A percentile compares a stretch with the other conserved stretches of the same genome.
Conservation (phyloP, 2,888 invertebrate species). For the Cryptocephalus moraei region DNA sequence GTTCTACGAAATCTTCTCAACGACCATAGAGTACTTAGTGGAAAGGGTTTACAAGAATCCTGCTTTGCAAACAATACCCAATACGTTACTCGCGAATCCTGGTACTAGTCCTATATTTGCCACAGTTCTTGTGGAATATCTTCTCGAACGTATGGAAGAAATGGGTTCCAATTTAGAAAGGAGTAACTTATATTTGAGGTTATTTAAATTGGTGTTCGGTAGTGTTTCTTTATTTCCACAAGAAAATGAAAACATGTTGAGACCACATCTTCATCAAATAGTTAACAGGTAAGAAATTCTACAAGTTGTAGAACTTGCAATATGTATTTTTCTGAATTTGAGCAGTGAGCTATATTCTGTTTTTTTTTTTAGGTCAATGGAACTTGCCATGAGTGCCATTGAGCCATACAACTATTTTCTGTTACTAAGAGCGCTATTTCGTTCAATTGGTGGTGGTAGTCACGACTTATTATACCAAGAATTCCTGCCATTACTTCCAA, state of each 20-base stretch:
- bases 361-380: slow-evolving; percentile 63
- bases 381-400: slow-evolving; percentile 90
- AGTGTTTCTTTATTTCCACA: slow-evolving; percentile 91
- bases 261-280: slow-evolving; percentile 93
- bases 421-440: slow-evolving; percentile 82
- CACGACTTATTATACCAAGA: slow-evolving; percentile 97
- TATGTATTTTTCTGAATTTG: too few relatives aligned
- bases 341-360: neutral
- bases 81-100: slow-evolving; percentile 87
- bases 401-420: slow-evolving; percentile 98
- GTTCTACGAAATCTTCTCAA: slow-evolving; percentile 93
- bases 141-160: slow-evolving; percentile 90
- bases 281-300: slow-evolving; percentile 55
- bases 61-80: slow-evolving; percentile 88
- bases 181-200: slow-evolving; percentile 83
- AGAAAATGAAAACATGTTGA: slow-evolving; percentile 95
- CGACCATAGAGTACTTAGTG: slow-evolving; percentile 91
- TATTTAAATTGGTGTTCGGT: slow-evolving; percentile 95
- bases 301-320: neutral
- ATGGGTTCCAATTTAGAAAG: slow-evolving; percentile 93
- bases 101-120: slow-evolving; percentile 93
- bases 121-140: slow-evolving; percentile 89
- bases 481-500: slow-evolving; percentile 90
- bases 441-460: slow-evolving; percentile 98
- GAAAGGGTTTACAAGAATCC: slow-evolving; percentile 90